Conservation (phyloP, 2,797 vertebrate genomes). For the Falco cherrug region DNA sequence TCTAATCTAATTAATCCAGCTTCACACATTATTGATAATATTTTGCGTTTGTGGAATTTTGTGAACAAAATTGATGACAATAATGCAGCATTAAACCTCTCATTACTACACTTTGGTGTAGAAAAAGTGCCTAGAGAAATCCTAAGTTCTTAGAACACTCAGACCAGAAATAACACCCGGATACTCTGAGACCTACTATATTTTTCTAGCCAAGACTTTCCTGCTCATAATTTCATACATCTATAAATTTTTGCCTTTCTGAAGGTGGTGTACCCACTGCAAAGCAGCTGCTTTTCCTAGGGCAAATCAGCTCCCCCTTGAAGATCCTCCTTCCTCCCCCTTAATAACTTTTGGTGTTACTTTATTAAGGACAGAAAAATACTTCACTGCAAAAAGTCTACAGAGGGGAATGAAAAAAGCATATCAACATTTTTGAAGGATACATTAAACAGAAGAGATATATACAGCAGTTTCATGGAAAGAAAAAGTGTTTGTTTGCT, state of each 20-base stretch:
- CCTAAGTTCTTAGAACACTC: background rate
- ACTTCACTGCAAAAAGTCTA: background rate
- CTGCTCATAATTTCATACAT: background rate
- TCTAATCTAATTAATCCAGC: background rate
- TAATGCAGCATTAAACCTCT: background rate
- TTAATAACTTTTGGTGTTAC: background rate
- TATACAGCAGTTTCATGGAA: background rate
- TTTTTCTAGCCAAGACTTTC: background rate
- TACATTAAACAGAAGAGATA: background rate
- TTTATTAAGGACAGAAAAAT: background rate
- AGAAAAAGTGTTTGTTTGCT: background rate
- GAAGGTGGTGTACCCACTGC: background rate
- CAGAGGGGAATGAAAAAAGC: background rate
- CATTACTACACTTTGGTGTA: background rate
- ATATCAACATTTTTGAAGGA: background rate
- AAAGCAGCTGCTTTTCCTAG: background rate
- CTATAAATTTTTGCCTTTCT: background rate
- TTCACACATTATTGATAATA: background rate
- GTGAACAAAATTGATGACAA: background rate
- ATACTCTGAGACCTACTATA: background rate
- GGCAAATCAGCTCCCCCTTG: background rate
- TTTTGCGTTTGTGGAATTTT: background rate
- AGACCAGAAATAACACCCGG: background rate
- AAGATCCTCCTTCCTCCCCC: background rate
- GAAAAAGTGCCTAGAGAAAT: background rate